A percentile compares a stretch with the other conserved stretches of the same genome.
Evolutionary conservation across 2,113 vertebrate species (phyloP).

Genomic region (Tyrannus savana): DNA sequence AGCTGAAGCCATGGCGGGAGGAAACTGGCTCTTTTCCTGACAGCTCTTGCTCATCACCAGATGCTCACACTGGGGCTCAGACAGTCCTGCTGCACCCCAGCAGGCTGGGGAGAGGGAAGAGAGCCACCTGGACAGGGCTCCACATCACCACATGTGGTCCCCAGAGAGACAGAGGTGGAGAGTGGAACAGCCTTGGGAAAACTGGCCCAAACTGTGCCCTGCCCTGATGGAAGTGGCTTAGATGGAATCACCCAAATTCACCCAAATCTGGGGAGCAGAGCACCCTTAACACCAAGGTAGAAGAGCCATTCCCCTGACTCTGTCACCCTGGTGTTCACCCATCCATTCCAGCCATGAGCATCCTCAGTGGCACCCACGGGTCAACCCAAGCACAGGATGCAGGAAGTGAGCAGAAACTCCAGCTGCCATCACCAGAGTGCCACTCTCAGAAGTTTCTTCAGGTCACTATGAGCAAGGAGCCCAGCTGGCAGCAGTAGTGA

Average conservation of each 20-base stretch:
- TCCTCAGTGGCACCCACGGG: neutral
- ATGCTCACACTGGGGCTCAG: neutral
- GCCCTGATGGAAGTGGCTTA: neutral
- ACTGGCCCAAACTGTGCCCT: fast-evolving
- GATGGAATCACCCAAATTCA: neutral
- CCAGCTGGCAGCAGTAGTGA: neutral
- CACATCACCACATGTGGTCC: fast-evolving
- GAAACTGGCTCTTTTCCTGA: neutral
- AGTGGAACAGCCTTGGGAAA: neutral
- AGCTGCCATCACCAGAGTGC: neutral
- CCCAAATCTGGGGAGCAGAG: neutral
- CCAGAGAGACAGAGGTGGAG: too few relatives aligned
- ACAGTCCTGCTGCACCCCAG: neutral
- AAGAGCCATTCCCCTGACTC: neutral
- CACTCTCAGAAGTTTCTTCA: neutral
- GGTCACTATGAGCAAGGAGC: neutral
- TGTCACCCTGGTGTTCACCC: fast-evolving
- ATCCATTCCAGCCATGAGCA: neutral
- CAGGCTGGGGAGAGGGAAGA: neutral
- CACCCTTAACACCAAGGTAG: neutral
- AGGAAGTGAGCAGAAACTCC: neutral
- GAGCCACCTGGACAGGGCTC: fast-evolving
- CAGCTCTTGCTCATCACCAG: neutral
- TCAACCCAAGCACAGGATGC: fast-evolving
- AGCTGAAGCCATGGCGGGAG: neutral